Conservation (phyloP, 2,888 invertebrate species). For the Portevinia maculata region DNA sequence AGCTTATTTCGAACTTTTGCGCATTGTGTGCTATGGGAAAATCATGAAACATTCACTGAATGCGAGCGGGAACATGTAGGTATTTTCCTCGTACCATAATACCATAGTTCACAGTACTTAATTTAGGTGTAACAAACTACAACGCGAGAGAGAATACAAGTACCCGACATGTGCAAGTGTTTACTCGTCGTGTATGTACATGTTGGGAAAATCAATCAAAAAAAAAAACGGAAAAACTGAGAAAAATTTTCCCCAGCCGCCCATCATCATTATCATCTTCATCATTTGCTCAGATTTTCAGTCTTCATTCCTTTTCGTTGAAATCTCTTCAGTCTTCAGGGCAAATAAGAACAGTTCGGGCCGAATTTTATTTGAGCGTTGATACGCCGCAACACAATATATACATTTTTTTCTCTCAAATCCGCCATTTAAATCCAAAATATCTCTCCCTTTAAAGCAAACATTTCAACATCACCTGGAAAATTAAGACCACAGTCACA, state of each 20-base stretch:
- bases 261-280: slow-evolving; percentile 35
- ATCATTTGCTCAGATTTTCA: slow-evolving; percentile 49
- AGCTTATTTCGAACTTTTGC: slow-evolving; percentile 61
- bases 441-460: slow-evolving; percentile 63
- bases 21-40: slow-evolving; percentile 49
- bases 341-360: slow-evolving; percentile 73
- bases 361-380: slow-evolving; percentile 73
- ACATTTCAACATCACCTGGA: slow-evolving; percentile 14
- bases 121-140: slow-evolving; percentile 71
- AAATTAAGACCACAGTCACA: slow-evolving; percentile 42
- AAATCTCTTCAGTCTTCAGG: slow-evolving; percentile 74
- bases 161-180: slow-evolving; percentile 21
- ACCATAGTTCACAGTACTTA: slow-evolving; percentile 65
- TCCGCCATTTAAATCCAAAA: slow-evolving; percentile 75
- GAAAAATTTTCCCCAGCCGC: slow-evolving; percentile 63
- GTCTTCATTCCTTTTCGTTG: slow-evolving; percentile 49
- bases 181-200: slow-evolving; percentile 37
- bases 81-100: slow-evolving; percentile 47
- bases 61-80: slow-evolving; percentile 71
- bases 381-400: slow-evolving; percentile 71
- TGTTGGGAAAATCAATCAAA: slow-evolving; percentile 70
- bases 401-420: slow-evolving; percentile 74
- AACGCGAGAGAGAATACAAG: slow-evolving; percentile 45
- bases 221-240: slow-evolving; percentile 44
- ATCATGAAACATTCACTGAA: slow-evolving; percentile 44